phyloP scores from a whole-genome alignment of 2,113 vertebrate species.

The Cepphus grylle region DNA sequence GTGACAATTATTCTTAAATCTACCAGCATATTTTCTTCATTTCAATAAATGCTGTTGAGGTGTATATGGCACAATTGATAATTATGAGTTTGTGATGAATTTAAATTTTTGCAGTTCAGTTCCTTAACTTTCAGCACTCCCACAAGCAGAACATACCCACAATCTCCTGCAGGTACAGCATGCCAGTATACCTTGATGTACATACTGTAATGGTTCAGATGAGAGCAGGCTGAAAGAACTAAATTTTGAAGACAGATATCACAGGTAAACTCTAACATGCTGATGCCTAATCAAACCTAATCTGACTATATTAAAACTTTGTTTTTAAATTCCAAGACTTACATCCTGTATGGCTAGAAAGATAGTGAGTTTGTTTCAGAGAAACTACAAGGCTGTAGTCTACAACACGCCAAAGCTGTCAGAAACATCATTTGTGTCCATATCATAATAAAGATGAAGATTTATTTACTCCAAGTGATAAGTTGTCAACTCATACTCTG shows the following conservation, averaged over 20 bases:
- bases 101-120: not conserved
- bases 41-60: not conserved
- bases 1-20: not conserved
- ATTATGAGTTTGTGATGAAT: not conserved
- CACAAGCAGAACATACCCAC: not conserved
- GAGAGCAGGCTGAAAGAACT: not conserved
- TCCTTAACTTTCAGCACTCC: not conserved
- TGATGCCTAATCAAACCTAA: not conserved
- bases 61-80: not conserved
- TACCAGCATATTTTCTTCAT: not conserved
- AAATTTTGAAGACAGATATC: not conserved
- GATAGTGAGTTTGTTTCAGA: not conserved
- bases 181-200: not conserved
- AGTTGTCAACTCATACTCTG: not conserved
- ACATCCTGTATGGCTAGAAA: not conserved
- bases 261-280: not conserved
- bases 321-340: not conserved
- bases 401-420: not conserved
- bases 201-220: not conserved
- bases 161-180: not conserved
- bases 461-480: not conserved
- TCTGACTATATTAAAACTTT: not conserved
- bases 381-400: not conserved
- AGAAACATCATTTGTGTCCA: not conserved
- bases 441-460: not conserved